phyloP scores from a whole-genome alignment of 2,113 vertebrate species.

The Thunnus thynnus region DNA sequence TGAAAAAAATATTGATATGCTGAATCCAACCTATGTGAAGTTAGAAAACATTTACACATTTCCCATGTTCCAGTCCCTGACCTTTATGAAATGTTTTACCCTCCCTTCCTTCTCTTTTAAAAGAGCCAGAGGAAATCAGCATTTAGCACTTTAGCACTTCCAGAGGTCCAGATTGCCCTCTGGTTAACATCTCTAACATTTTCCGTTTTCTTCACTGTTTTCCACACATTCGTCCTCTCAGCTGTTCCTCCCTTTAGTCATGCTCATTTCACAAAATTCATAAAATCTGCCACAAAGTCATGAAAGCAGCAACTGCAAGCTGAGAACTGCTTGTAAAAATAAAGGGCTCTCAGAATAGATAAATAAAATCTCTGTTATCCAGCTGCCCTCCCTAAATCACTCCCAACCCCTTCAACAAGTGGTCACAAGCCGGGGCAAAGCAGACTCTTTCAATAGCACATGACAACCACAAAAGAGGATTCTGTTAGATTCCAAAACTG shows the following conservation, averaged over 20 bases:
- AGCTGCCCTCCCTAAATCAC: slow-evolving; percentile 87
- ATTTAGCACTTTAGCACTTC: slow-evolving; percentile 57
- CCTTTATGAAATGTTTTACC: slow-evolving; percentile 59
- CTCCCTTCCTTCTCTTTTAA: slow-evolving; percentile 45
- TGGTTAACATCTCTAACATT: slow-evolving; percentile 70
- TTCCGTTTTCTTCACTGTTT: slow-evolving; percentile 62
- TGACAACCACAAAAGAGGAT: slow-evolving; percentile 81
- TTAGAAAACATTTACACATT: slow-evolving; percentile 24
- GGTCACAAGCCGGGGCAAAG: slow-evolving; percentile 79
- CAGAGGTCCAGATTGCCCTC: slow-evolving; percentile 62
- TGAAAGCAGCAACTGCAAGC: slow-evolving; percentile 80
- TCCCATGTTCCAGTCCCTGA: slow-evolving; percentile 50
- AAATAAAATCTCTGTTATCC: slow-evolving; percentile 85
- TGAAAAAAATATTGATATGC: slow-evolving; percentile 11
- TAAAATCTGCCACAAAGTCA: slow-evolving; percentile 77
- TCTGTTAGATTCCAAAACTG: slow-evolving; percentile 75
- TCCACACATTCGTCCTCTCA: slow-evolving; percentile 64
- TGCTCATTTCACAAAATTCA: slow-evolving; percentile 72
- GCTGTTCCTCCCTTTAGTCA: slow-evolving; percentile 76
- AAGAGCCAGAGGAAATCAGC: slow-evolving; percentile 55
- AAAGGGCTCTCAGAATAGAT: slow-evolving; percentile 83
- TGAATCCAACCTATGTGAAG: slow-evolving; percentile 23
- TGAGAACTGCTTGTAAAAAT: slow-evolving; percentile 79
- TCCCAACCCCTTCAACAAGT: slow-evolving; percentile 82
- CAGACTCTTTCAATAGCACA: slow-evolving; percentile 79